Conservation (phyloP, 2,113 vertebrate genomes). For the Grallaria varia region DNA sequence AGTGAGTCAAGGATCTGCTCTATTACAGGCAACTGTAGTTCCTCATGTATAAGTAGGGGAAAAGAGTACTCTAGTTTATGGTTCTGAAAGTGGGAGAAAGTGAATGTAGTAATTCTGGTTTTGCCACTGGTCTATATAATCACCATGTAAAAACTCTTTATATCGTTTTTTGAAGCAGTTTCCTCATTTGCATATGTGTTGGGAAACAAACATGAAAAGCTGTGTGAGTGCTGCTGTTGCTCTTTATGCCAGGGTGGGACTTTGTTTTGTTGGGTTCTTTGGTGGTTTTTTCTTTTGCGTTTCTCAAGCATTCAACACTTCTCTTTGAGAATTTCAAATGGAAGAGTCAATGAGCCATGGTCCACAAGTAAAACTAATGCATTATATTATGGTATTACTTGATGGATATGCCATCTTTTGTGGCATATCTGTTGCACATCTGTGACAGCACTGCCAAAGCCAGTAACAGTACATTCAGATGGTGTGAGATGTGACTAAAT, state of each 20-base stretch:
- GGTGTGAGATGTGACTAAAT: not conserved
- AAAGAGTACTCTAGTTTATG: not conserved
- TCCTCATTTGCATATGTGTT: not conserved
- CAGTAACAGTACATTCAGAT: not conserved
- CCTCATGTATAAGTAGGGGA: not conserved
- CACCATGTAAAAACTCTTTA: not conserved
- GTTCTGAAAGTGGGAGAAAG: not conserved
- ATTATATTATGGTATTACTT: not conserved
- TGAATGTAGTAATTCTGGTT: not conserved
- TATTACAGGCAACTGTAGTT: accelerated
- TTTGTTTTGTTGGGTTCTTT: too few species aligned
- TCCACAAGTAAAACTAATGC: not conserved
- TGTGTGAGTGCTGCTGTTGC: not conserved
- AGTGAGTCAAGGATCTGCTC: not conserved
- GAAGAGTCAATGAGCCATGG: not conserved
- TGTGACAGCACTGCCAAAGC: not conserved
- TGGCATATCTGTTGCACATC: not conserved
- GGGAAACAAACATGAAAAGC: not conserved
- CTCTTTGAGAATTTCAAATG: not conserved
- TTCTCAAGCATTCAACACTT: not conserved
- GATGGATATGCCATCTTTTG: not conserved
- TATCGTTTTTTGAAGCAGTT: not conserved
- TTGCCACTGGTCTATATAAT: not conserved
- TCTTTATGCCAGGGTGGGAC: not conserved
- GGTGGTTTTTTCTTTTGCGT: not conserved